Base-by-base conservation (phyloP, 30 jellyfish, hydroid and myxozoan genomes). In the Cassiopea andromeda region DNA sequence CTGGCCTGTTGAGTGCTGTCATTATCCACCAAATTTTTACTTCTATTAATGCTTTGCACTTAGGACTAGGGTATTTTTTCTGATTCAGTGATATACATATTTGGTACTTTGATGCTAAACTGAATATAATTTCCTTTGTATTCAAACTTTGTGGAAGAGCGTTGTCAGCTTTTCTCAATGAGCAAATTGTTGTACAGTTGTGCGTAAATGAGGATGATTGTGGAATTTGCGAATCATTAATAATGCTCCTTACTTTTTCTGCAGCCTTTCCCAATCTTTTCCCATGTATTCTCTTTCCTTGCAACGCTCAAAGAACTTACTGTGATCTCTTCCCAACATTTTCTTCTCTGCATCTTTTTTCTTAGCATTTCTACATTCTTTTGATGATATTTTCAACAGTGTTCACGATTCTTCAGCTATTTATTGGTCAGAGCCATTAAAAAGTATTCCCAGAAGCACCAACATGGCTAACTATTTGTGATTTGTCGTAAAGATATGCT, bases 141-240 rank as follows among this genome's bases (percentile, higher is more conserved):
- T 87, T 87, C 38, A 27, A 0, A 27, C 38, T 27, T 27, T 27
- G 38, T 27, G 38, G 0, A 27, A 27, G 38, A 27, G 83, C 85
- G 17, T 77, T 78, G 46, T 58, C 85, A 69, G 94, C 94, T 69
- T 61, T 47, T 44, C 64, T 47, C 68, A 87, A 38, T 46, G 77
- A n/a, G 13, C 85, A 83, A 66, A 6, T 58, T 69, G 76, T 87
- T n/a, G 91, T 60, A 76, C 90, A 46, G 17, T 18, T 66, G 91
- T 85, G 66, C 80, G 44, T 75, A 54, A 27, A 27, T 27, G 38
- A 0, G 38, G 38, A 27, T 27, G 38, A 27, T 27, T 27, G 38
- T 27, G 38, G 58, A 48, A 48, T 19, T 6, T 1, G 80, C 27
- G 27, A 0, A 46, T 71, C 80, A 46, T 18, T 19, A 15, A 18